A percentile compares a stretch with the other conserved stretches of the same genome.
Evolutionary conservation across 2,797 vertebrate species (phyloP).

Genomic region (Apodemus agrarius): DNA sequence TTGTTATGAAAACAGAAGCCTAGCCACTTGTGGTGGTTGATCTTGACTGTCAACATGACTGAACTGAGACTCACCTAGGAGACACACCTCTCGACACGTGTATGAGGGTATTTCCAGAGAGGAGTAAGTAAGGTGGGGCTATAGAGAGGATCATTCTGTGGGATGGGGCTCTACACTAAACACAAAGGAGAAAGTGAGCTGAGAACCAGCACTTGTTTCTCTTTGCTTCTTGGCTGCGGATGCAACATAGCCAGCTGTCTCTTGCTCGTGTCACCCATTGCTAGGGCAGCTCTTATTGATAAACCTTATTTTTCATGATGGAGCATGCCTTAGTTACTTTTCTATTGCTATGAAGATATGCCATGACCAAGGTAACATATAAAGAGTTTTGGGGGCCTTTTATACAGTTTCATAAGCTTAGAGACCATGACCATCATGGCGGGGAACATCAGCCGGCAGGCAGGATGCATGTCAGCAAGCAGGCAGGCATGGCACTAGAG

Average conservation of each 20-base stretch:
- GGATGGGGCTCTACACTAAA: not conserved
- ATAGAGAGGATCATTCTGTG: not conserved
- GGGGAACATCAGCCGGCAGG: not conserved
- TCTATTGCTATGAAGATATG: not conserved
- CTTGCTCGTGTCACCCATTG: not conserved
- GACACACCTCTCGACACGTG: not conserved
- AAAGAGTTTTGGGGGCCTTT: not conserved
- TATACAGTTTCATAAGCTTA: not conserved
- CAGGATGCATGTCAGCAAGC: not conserved
- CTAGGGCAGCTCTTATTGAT: not conserved
- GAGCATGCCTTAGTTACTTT: not conserved
- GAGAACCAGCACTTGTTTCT: not conserved
- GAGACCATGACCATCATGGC: not conserved
- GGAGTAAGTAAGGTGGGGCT: not conserved
- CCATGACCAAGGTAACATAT: not conserved
- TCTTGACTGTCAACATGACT: not conserved
- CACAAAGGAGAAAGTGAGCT: not conserved
- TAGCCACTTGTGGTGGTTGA: not conserved
- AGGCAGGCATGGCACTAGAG: not conserved
- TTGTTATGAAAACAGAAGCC: not conserved
- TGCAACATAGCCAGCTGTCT: not conserved
- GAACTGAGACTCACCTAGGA: not conserved
- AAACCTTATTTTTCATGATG: not conserved
- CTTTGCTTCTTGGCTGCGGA: not conserved
- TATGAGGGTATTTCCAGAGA: not conserved